Conservation (phyloP, 2,113 vertebrate species). For the Setophaga coronata region DNA sequence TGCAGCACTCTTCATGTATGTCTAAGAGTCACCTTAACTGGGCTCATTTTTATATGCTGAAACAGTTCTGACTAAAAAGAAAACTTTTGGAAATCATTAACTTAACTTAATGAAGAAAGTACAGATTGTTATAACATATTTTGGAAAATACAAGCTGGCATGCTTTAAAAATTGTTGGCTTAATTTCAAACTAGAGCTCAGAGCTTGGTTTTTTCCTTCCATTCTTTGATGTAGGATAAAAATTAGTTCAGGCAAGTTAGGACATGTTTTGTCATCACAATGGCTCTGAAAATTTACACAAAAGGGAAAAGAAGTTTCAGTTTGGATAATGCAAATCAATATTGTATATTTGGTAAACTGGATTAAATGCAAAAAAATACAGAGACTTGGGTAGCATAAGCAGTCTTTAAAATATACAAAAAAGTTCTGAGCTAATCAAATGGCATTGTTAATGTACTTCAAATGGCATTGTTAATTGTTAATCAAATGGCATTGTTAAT, state of each 20-base stretch:
- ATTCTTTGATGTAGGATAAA: background rate
- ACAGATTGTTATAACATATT: constrained; percentile 5
- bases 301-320: background rate
- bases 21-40: background rate
- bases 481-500: background rate
- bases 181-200: background rate
- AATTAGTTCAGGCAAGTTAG: background rate
- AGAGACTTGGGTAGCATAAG: background rate
- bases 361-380: background rate
- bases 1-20: background rate
- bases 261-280: background rate
- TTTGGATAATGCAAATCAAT: background rate
- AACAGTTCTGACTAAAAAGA: background rate
- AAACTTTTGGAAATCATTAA: constrained; percentile 51
- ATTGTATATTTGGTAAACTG: background rate
- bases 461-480: background rate
- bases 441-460: background rate
- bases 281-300: background rate
- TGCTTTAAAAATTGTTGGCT: constrained; percentile 16
- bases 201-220: background rate
- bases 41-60: background rate
- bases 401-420: background rate
- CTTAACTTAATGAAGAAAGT: constrained; percentile 32
- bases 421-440: background rate
- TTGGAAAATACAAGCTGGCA: constrained; percentile 34